Evolutionary conservation across 2,888 invertebrate genomes (phyloP).

Genomic region (Thysanoteuthis rhombus): DNA sequence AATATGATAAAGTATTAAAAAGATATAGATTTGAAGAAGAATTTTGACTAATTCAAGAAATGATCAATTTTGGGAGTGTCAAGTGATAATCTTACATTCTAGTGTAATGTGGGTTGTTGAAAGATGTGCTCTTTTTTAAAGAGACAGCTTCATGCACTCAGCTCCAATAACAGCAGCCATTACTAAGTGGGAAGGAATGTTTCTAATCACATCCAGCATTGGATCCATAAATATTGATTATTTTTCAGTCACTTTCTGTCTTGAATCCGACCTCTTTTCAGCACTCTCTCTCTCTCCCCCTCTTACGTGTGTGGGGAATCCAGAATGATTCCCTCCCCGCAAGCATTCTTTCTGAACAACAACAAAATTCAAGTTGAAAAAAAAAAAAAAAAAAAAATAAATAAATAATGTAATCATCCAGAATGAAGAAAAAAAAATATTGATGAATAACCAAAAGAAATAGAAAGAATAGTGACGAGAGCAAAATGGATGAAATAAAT

Average conservation of each 20-base stretch:
- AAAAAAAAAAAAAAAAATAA: neutral
- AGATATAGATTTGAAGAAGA: neutral
- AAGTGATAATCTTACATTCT: neutral
- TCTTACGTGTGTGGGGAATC: neutral
- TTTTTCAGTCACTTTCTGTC: neutral
- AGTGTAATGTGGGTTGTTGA: neutral
- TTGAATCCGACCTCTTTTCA: neutral
- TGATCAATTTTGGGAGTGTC: neutral
- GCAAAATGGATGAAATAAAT: neutral
- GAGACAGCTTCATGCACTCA: neutral
- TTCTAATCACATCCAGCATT: neutral
- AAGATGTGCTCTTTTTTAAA: neutral
- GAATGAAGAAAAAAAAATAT: neutral
- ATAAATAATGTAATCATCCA: neutral
- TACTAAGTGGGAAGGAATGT: neutral
- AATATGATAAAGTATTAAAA: too few relatives aligned
- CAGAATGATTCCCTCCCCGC: neutral
- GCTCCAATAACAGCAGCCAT: slow-evolving; percentile 12
- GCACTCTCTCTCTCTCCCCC: neutral
- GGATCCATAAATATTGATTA: slow-evolving; percentile 12
- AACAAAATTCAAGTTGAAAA: neutral
- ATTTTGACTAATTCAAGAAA: neutral
- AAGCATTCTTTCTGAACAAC: neutral
- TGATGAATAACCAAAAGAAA: too few relatives aligned
- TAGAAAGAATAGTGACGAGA: neutral